Conservation (phyloP, 2,888 invertebrate species). For the Rhogogaster chlorosoma region DNA sequence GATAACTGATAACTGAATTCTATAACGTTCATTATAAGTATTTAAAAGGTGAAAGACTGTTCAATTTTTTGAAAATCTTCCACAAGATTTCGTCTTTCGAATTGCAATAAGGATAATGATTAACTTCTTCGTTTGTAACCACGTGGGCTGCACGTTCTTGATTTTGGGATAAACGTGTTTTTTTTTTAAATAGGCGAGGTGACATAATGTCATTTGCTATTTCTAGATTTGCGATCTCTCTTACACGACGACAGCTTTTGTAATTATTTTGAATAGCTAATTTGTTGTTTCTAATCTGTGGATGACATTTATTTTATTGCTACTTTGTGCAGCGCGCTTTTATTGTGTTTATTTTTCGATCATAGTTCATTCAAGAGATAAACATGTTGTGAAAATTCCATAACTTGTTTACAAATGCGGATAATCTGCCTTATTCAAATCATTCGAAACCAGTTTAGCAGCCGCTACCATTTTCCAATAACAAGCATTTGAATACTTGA, state of each 20-base stretch:
- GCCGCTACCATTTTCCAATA: background rate
- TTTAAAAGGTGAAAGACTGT: background rate
- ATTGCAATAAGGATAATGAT: background rate
- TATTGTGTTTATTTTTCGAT: background rate
- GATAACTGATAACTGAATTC: too few relatives aligned
- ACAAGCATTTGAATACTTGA: background rate
- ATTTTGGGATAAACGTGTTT: background rate
- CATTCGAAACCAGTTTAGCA: background rate
- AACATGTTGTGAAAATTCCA: constrained; percentile 40
- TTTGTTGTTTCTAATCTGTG: background rate
- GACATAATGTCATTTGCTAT: background rate
- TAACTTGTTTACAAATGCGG: constrained; percentile 26
- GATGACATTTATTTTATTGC: background rate
- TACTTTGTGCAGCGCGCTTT: background rate
- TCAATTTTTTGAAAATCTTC: background rate
- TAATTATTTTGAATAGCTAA: background rate
- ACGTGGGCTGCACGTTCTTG: background rate
- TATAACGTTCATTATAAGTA: background rate
- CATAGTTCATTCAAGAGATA: background rate
- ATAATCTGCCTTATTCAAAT: background rate
- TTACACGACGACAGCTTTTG: background rate
- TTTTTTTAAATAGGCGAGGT: background rate
- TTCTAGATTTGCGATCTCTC: background rate
- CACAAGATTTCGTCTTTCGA: background rate
- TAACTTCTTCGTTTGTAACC: background rate